Base-by-base conservation (phyloP, 2,113 vertebrate species). In the Triplophysa rosa region DNA sequence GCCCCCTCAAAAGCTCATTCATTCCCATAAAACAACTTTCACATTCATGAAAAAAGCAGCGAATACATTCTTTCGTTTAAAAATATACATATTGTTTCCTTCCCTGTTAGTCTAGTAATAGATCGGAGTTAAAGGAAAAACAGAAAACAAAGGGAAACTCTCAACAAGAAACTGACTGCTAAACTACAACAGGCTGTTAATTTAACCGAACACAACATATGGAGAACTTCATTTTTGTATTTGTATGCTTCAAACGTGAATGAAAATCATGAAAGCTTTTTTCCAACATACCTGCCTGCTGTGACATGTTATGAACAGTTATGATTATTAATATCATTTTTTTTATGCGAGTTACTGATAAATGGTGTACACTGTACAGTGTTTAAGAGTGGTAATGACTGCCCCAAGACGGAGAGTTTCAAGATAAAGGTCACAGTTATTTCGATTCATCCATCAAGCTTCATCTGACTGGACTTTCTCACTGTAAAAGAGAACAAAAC, bases 401-500 rank as follows among this genome's bases (percentile, higher is more conserved):
- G 24, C 1, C n/a, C 11, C 12, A 61, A 47, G 17, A 47, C 47
- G 17, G 23, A 59, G 21, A 26, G 63, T 61, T 73, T 16, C 19
- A 58, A 52, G 49, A 52, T 45, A 45, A 58, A 37, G 69, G 70
- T 79, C 77, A 47, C 81, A 76, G 71, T 70, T 56, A 9, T 24
- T 61, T 61, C 2, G 29, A 72, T 23, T 71, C 61, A 5, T 71
- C 66, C 67, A 47, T 10, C 29, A 56, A 61, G 45, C 14, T 33
- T 2, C n/a, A 45, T 1, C 14, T 9, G 16, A 37, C 52, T 47
- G 54, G 21, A 16, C 13, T 8, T 67, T 23, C 21, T 81, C 80
- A 81, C 80, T 81, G 80, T 3, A 76, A 81, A 47, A 76, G 24
- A 81, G 45, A 67, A 54, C 1, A 40, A 7, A 33, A 64, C 33